phyloP scores from a whole-genome alignment of 2,797 vertebrate species.

The Rhinella marina region DNA sequence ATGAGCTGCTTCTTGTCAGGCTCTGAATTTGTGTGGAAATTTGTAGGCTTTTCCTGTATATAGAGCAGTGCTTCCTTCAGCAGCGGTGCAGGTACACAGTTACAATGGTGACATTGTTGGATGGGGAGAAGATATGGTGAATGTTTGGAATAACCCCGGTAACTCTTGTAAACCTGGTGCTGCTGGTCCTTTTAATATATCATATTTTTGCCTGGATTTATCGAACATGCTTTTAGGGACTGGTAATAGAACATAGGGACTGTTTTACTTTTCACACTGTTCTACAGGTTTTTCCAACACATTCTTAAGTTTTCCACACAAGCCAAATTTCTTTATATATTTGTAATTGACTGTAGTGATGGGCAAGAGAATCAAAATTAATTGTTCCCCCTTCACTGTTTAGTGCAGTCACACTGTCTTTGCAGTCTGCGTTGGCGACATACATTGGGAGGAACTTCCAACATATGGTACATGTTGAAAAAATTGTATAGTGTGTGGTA shows the following conservation, averaged over 20 bases:
- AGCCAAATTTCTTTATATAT: not conserved
- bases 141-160: not conserved
- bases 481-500: too few relatives aligned
- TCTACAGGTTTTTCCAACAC: not conserved
- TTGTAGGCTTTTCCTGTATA: not conserved
- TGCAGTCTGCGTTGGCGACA: too few relatives aligned
- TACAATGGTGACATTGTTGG: not conserved
- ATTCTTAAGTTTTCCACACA: not conserved
- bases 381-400: too few relatives aligned
- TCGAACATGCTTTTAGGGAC: not conserved
- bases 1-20: not conserved
- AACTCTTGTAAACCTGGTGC: not conserved
- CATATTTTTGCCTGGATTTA: not conserved
- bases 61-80: not conserved
- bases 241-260: not conserved
- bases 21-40: not conserved
- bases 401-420: too few relatives aligned
- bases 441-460: too few relatives aligned
- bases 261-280: not conserved
- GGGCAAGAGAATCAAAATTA: too few relatives aligned
- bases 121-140: not conserved
- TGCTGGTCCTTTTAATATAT: not conserved
- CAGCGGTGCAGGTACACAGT: not conserved
- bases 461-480: too few relatives aligned
- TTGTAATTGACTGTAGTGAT: not conserved